A percentile compares a stretch with the other conserved stretches of the same genome.
Conservation (phyloP, 2,888 invertebrate genomes). For the Eustalomyia histrio region DNA sequence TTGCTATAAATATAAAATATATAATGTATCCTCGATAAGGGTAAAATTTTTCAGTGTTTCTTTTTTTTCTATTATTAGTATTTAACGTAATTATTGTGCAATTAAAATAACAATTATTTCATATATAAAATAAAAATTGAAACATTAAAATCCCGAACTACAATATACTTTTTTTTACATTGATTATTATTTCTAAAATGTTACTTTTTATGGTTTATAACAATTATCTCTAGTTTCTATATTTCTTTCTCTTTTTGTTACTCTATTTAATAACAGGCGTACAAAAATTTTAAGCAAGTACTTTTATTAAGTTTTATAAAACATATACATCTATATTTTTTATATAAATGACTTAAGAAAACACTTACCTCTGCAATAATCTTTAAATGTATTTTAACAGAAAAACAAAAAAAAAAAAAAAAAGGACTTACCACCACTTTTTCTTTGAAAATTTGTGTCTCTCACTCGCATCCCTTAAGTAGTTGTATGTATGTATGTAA, state of each 20-base stretch:
- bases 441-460: not conserved
- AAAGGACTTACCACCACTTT: not conserved
- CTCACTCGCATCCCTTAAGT: not conserved
- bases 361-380: not conserved
- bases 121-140: constrained; percentile 29
- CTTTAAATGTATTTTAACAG: not conserved
- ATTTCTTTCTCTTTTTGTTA: constrained; percentile 56
- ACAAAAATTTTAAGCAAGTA: constrained; percentile 29
- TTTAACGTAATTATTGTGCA: constrained; percentile 56
- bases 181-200: not conserved
- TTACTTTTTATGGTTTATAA: not conserved
- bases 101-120: constrained; percentile 56
- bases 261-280: constrained; percentile 49
- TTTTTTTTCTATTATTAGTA: constrained; percentile 29
- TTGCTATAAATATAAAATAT: not conserved
- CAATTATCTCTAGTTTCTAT: not conserved
- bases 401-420: not conserved
- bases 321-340: no score
- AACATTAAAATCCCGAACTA: not conserved
- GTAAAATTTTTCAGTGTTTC: not conserved
- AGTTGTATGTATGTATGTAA: not conserved
- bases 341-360: constrained; percentile 4
- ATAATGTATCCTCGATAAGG: not conserved
- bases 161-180: not conserved
- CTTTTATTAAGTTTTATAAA: not conserved